phyloP scores from a whole-genome alignment of 2,888 invertebrate species.

The Baccha elongata region DNA sequence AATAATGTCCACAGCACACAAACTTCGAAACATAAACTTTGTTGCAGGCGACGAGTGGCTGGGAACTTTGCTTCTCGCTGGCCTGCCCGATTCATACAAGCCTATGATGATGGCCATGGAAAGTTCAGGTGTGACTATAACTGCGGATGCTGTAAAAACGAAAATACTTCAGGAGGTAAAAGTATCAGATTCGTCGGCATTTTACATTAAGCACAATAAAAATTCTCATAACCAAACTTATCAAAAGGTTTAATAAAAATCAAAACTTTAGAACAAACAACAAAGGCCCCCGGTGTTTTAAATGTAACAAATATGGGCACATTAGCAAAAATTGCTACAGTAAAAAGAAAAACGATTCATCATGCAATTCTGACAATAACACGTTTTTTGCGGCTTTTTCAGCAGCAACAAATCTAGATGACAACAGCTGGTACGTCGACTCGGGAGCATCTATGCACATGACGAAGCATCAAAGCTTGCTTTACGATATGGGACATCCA shows the following conservation, averaged over 20 bases:
- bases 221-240: conserved; percentile 11
- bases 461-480: neutral
- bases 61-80: too few relatives aligned
- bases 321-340: conserved; percentile 22
- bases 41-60: too few relatives aligned
- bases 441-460: too few relatives aligned
- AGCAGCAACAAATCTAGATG: neutral
- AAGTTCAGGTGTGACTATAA: neutral
- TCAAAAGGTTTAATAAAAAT: conserved; percentile 23
- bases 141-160: conserved; percentile 19
- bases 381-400: neutral
- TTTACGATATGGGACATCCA: neutral
- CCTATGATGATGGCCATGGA: neutral
- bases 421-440: too few relatives aligned
- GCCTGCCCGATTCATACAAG: neutral
- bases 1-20: conserved; percentile 1
- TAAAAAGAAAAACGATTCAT: neutral
- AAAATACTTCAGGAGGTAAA: conserved; percentile 26
- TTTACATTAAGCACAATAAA: conserved; percentile 23
- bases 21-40: conserved; percentile 2
- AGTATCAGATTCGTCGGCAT: conserved; percentile 30
- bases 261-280: conserved; percentile 20
- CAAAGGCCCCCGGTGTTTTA: conserved; percentile 25
- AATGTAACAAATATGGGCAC: conserved; percentile 23
- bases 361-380: neutral